Percentiles rank a stretch among this genome's conserved stretches.
phyloP scores from a whole-genome alignment of 2,113 vertebrate genomes.

The Numida meleagris region DNA sequence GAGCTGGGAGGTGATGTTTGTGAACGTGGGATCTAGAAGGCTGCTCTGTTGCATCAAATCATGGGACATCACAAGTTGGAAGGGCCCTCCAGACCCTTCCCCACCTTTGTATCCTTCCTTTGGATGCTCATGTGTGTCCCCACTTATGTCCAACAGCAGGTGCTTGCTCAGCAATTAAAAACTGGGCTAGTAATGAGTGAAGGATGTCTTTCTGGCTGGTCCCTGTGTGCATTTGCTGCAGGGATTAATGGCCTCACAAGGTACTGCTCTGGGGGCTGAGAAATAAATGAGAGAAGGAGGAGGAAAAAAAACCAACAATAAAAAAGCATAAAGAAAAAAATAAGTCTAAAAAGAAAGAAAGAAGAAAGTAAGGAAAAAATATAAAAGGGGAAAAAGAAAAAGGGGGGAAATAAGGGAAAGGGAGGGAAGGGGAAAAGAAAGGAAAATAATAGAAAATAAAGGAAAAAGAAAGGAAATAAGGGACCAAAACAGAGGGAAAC shows the following conservation, averaged over 20 bases:
- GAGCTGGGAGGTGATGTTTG: background rate
- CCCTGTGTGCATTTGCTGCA: too few species aligned
- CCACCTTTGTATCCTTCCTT: too few species aligned
- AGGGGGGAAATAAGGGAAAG: background rate
- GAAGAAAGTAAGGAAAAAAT: too few species aligned
- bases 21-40: background rate
- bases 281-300: background rate
- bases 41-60: background rate
- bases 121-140: background rate
- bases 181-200: background rate
- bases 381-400: background rate
- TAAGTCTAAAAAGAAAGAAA: background rate
- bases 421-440: background rate
- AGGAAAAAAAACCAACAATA: background rate
- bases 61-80: too few species aligned
- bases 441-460: background rate
- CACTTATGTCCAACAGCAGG: background rate
- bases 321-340: background rate
- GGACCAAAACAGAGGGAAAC: background rate
- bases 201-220: background rate
- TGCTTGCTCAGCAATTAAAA: background rate
- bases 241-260: background rate
- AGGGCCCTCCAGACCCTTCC: too few species aligned
- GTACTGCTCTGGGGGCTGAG: background rate
- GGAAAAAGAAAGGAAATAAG: background rate